phyloP scores from a whole-genome alignment of 2,888 invertebrate species.

The Ectemnius lituratus region DNA sequence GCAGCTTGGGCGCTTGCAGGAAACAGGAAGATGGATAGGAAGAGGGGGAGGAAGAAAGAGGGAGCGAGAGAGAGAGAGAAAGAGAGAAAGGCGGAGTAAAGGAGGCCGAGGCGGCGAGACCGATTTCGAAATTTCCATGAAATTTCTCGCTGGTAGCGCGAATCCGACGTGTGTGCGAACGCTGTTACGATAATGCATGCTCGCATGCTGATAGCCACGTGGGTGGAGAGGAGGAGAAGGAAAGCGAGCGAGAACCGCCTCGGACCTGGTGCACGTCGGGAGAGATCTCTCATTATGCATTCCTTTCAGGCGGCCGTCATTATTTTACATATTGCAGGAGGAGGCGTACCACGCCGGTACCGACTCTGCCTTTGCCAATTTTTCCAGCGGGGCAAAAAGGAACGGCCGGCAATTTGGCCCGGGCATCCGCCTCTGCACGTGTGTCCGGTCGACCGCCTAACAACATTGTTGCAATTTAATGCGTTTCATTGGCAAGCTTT shows the following conservation, averaged over 20 bases:
- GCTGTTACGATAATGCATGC: constrained; percentile 60
- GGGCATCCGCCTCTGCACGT: constrained; percentile 45
- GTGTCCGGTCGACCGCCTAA: constrained; percentile 27
- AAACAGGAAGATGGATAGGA: constrained; percentile 38
- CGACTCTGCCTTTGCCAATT: constrained; percentile 68
- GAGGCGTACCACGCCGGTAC: constrained; percentile 62
- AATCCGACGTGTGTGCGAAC: constrained; percentile 22
- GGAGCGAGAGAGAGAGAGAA: too few relatives aligned
- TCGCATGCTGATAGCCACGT: constrained; percentile 63
- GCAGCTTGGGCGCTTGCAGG: constrained; percentile 31
- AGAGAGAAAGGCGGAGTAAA: too few relatives aligned
- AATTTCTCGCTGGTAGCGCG: constrained; percentile 40
- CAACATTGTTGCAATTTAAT: constrained; percentile 42
- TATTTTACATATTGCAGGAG: constrained; percentile 72
- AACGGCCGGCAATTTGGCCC: constrained; percentile 57
- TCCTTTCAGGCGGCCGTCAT: constrained; percentile 74
- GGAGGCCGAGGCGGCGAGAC: constrained; percentile 26
- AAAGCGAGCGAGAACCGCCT: constrained; percentile 42
- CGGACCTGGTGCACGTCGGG: constrained; percentile 61
- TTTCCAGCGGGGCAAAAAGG: constrained; percentile 68
- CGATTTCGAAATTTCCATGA: constrained; percentile 47
- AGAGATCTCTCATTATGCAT: constrained; percentile 72
- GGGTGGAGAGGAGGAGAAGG: constrained; percentile 49
- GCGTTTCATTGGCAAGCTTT: constrained; percentile 3
- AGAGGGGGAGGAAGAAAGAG: too few relatives aligned